Conservation (phyloP, 2,797 vertebrate genomes). For the Streptopelia turtur region DNA sequence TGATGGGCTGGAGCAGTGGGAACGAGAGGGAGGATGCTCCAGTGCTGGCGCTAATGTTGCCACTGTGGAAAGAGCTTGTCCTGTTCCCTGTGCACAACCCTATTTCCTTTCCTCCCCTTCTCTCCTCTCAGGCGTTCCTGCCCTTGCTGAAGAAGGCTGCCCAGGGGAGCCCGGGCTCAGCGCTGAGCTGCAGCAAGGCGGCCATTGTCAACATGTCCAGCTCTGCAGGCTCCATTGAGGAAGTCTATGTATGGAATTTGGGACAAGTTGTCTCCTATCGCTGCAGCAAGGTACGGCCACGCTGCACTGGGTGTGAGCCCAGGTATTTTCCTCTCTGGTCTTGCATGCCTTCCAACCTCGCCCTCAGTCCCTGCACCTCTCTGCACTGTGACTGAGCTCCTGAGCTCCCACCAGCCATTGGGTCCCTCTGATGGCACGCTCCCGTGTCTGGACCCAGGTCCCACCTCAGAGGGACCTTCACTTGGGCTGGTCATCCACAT, state of each 20-base stretch:
- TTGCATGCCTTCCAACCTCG: no score
- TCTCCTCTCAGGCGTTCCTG: constrained; percentile 64
- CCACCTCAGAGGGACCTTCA: not conserved
- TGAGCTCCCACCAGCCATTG: not conserved
- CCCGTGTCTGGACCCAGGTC: fast-evolving
- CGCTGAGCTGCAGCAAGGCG: constrained; percentile 74
- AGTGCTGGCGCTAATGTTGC: fast-evolving
- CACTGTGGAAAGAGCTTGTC: not conserved
- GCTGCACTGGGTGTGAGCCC: no score
- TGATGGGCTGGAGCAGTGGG: fast-evolving
- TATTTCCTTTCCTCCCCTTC: not conserved
- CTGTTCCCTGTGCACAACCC: not conserved
- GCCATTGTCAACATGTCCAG: constrained; percentile 76
- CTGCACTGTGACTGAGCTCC: no score
- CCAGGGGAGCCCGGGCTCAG: not conserved
- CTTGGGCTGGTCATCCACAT: fast-evolving
- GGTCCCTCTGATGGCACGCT: not conserved
- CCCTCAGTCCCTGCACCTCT: no score
- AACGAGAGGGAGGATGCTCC: not conserved
- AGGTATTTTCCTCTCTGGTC: no score
- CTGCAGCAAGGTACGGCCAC: constrained; percentile 30
- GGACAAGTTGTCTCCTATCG: not conserved
- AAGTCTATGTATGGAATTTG: not conserved
- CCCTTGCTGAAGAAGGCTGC: constrained; percentile 72
- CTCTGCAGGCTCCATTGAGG: constrained; percentile 18